Conservation (phyloP, 1,140 invertebrate genomes). For the Pristionchus pacificus region DNA sequence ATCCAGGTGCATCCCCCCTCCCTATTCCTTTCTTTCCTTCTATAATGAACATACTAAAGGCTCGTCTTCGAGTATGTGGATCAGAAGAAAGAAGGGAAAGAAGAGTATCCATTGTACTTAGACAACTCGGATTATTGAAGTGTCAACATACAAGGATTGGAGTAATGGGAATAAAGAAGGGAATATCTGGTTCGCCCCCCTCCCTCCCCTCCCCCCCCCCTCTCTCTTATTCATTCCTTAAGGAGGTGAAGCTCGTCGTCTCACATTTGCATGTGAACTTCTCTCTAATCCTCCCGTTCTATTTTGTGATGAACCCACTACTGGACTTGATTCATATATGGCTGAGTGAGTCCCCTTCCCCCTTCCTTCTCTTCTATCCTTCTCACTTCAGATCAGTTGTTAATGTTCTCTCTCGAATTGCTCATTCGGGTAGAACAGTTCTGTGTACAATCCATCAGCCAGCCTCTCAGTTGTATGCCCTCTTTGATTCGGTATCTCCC, state of each 20-base stretch:
- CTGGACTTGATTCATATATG: slow-evolving; percentile 76
- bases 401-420: slow-evolving; percentile 66
- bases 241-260: slow-evolving; percentile 62
- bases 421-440: slow-evolving; percentile 70
- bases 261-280: slow-evolving; percentile 63
- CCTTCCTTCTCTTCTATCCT: background rate
- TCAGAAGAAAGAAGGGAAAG: slow-evolving; percentile 12
- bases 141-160: slow-evolving; percentile 53
- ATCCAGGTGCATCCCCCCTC: slow-evolving; percentile 59
- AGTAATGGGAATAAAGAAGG: slow-evolving; percentile 42
- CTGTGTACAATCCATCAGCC: slow-evolving; percentile 83
- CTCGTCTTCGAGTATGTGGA: slow-evolving; percentile 11
- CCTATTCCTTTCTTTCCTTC: background rate
- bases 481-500: slow-evolving; percentile 66
- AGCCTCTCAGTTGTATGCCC: slow-evolving; percentile 74
- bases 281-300: slow-evolving; percentile 73
- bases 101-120: slow-evolving; percentile 38
- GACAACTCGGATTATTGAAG: slow-evolving; percentile 54
- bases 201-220: background rate
- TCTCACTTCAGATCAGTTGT: slow-evolving; percentile 62
- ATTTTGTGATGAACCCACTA: slow-evolving; percentile 78
- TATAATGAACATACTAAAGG: slow-evolving; percentile 5
- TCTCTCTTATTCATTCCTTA: slow-evolving; percentile 41
- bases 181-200: slow-evolving; percentile 34
- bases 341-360: slow-evolving; percentile 62